Evolutionary conservation across 2,888 invertebrate species (phyloP), one percentile per base, ranked within the genome.

Genomic region (Electrophaes corylata): DNA sequence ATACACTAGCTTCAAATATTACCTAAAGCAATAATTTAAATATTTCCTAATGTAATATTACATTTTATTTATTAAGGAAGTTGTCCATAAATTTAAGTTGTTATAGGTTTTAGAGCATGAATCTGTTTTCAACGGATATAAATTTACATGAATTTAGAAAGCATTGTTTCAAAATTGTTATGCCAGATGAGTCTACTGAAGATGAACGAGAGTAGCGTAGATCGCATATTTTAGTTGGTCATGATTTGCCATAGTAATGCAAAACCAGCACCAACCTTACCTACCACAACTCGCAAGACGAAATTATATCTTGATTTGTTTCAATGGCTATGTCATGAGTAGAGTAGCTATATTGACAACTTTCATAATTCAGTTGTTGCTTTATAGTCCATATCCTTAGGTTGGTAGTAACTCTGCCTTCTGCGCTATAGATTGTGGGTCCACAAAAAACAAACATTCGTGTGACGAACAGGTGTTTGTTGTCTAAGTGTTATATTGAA

Each of bases 11-110:
- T n/a, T 39, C 33, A 43, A 60, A 48, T 51, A 50, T 50, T 23
- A 43, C 41, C 41, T 14, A 40, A 41, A 40, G 18, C 19, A 33
- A 43, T 23, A 57, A n/a, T n/a, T 39, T 37, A 43, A 60, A 48
- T 51, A 50, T 50, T 23, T 26, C 41, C 41, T 14, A 40, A 41
- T 40, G 18, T 14, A 33, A 43, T 23, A 57, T 63, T 29, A 14
- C 16, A 58, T 50, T 57, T 61, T 35, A 29, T 64, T 64, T 66
- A 66, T 65, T 63, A 66, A 55, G 63, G 60, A 67, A 65, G 55
- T 60, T 41, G 45, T 31, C 35, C 49, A 61, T 63, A 63, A 60
- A 67, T 63, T 56, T 35, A 6, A n/a, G 20, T 43, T 45, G 41
- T 51, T 54, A 57, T 52, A 58, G 31, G 41, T 64, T 62, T 59